Base-by-base conservation (phyloP, 2,888 invertebrate genomes). In the Camptogramma bilineatum region DNA sequence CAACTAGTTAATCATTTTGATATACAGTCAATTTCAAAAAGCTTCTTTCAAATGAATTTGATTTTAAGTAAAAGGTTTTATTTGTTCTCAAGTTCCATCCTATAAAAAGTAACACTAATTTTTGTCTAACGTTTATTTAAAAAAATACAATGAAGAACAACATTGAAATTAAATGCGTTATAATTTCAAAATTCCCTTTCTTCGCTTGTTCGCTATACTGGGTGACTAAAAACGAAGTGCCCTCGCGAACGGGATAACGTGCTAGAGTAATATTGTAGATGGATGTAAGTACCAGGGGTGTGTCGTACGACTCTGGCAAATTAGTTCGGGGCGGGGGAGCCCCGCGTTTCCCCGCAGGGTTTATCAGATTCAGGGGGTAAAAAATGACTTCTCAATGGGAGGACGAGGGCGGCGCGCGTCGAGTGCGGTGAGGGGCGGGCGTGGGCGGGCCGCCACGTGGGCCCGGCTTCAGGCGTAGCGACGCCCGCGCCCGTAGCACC, bases 321-420 rank as follows among this genome's bases (percentile, higher is more conserved):
- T 93, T 93, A 93, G 92, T 93, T 93, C 93, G 93, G 93, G 93
- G 91, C 91, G 92, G 91, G 91, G 90, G 91, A 85, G 91, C 90
- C 80, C 86, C 88, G 78, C 82, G 46, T 62, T 54, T 17, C 65
- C 76, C 86, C 75, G 76, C 75, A 75, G 90, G 90, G 89, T 90
- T 90, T 92, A 91, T 91, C 91, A 89, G 90, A 91, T 91, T 88
- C 90, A 87, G 91, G 92, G 92, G 91, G 90, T 89, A 85, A 91
- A 91, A 91, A 92, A 91, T 90, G 83, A 89, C 87, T 91, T 91
- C 91, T 92, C 90, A 92, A 92, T 92, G 92, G 90, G 90, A 91
- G 91, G 90, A 82, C 83, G 86, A 84, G 85, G 87, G 85, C 83
- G 85, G 83, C 79, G 81, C 83, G 85, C 82, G 76, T 78, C 75